phyloP scores from a whole-genome alignment of 2,888 invertebrate genomes.

The Pilophorus perplexus region DNA sequence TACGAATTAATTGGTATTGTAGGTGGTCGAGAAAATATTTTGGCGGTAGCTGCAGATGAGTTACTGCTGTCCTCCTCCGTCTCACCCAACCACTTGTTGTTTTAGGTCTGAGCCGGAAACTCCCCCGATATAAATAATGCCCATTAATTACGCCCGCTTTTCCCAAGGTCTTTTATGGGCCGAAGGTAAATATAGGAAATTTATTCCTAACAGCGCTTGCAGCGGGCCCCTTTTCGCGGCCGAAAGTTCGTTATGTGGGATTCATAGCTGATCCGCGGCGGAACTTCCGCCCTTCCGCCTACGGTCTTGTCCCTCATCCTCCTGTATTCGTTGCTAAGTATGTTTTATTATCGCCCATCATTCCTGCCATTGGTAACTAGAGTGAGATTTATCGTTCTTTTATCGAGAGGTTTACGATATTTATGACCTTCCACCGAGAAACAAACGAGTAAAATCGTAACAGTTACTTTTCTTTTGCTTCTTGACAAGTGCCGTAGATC shows the following conservation, averaged over 20 bases:
- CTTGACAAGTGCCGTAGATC: too few species aligned
- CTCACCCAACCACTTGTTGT: slow-evolving; percentile 24
- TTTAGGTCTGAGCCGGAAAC: slow-evolving; percentile 15
- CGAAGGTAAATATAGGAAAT: slow-evolving; percentile 19
- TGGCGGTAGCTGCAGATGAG: slow-evolving; percentile 10
- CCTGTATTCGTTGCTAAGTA: not conserved
- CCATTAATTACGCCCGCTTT: slow-evolving; percentile 18
- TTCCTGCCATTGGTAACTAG: too few species aligned
- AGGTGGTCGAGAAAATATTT: slow-evolving; percentile 21
- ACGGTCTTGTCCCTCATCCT: not conserved
- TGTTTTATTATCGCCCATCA: slow-evolving; percentile 12
- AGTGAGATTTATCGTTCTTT: too few species aligned
- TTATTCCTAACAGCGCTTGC: not conserved
- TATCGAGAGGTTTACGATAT: too few species aligned
- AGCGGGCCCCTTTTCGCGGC: too few species aligned
- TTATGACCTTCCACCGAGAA: too few species aligned
- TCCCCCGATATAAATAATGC: slow-evolving; percentile 21
- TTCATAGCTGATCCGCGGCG: too few species aligned
- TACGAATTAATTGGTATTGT: slow-evolving; percentile 19
- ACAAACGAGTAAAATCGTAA: too few species aligned
- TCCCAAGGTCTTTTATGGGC: slow-evolving; percentile 10
- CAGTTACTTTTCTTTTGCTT: too few species aligned
- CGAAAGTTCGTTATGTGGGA: too few species aligned
- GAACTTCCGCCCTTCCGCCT: too few species aligned
- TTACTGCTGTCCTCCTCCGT: not conserved